Evolutionary conservation across 37 sponge, comb jelly and placozoan genomes (phyloP).

Genomic region (Eunapius fragilis): DNA sequence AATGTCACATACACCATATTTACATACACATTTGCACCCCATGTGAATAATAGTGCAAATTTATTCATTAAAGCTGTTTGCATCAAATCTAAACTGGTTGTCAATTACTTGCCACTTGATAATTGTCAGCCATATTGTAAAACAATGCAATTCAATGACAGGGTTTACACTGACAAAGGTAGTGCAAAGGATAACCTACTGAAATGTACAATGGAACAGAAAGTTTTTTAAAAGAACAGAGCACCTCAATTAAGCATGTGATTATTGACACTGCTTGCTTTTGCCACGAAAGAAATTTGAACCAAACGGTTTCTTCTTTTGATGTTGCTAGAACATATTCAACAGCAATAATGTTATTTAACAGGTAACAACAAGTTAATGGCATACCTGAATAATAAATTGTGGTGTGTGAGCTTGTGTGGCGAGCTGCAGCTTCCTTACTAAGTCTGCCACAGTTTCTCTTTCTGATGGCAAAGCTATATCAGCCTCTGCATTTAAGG

Average conservation of each 20-base stretch:
- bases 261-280: neutral
- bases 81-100: too few species aligned
- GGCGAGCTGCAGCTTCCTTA: slow-evolving; percentile 20
- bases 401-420: slow-evolving; percentile 2
- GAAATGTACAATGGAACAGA: neutral
- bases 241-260: neutral
- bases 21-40: too few species aligned
- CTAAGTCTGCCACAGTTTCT: slow-evolving; percentile 9
- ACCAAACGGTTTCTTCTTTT: neutral
- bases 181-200: too few species aligned
- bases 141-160: too few species aligned
- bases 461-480: slow-evolving; percentile 12
- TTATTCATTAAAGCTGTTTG: too few species aligned
- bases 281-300: neutral
- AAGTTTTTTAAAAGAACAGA: neutral
- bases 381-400: neutral
- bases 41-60: too few species aligned
- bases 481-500: neutral
- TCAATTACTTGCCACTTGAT: too few species aligned
- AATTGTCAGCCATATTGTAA: too few species aligned
- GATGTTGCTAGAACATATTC: neutral
- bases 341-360: neutral
- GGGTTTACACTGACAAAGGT: too few species aligned
- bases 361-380: neutral
- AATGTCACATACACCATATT: too few species aligned